Evolutionary conservation across 2,797 vertebrate genomes (phyloP).

Genomic region (Cygnus olor): DNA sequence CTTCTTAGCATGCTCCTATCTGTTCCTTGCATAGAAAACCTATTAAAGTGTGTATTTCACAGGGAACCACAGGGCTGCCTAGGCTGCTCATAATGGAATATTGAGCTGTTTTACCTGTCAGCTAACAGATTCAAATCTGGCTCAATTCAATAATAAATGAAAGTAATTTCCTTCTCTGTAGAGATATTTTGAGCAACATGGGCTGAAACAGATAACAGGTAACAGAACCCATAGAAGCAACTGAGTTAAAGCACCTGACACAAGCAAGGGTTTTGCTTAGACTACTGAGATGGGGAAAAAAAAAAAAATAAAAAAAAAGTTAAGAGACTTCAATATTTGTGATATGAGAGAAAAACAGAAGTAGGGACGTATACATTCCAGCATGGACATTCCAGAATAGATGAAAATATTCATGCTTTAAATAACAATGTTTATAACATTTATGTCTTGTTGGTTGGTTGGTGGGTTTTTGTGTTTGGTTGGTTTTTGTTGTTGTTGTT

Average conservation of each 20-base stretch:
- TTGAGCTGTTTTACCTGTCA: neutral
- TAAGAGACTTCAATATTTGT: neutral
- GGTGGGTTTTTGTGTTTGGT: too few species aligned
- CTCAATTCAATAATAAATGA: neutral
- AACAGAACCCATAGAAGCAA: neutral
- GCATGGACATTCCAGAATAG: neutral
- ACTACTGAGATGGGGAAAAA: neutral
- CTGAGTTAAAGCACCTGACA: neutral
- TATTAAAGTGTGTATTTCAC: neutral
- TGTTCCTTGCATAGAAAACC: neutral
- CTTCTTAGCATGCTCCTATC: neutral
- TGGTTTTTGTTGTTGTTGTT: too few species aligned
- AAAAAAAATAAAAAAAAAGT: neutral
- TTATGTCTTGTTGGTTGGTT: too few species aligned
- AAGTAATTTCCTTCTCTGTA: neutral
- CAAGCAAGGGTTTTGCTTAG: neutral
- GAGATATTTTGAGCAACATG: neutral
- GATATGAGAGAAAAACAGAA: neutral
- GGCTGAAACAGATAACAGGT: neutral
- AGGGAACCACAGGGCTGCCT: neutral
- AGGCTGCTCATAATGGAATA: neutral
- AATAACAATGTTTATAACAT: neutral
- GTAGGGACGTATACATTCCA: neutral
- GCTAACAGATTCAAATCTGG: neutral
- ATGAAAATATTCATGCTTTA: neutral